Percentiles rank a stretch among this genome's conserved stretches.
These are phyloP conservation scores for Anastrepha obliqua DNA, from an alignment of 1,140 invertebrate species.

Conservation along the genomic window DNA sequence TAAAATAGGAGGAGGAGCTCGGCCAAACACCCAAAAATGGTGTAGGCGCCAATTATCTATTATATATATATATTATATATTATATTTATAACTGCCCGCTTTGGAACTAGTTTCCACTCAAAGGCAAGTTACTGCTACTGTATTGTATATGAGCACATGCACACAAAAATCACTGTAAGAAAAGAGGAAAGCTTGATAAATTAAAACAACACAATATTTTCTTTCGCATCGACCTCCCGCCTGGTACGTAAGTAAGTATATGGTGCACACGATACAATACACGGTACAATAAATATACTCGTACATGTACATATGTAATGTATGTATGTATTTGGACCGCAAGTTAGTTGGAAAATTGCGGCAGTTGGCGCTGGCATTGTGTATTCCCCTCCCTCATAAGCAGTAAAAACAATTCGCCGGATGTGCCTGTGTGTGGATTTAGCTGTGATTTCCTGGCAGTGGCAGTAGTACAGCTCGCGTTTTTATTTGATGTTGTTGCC, in stretches of 20 bases:
- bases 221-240: no score
- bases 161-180: not conserved
- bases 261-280: no score
- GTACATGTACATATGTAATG: no score
- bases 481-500: not conserved
- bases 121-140: not conserved
- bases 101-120: constrained; percentile 18
- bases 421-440: not conserved
- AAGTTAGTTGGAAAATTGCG: not conserved
- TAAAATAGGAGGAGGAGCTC: no score
- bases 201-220: not conserved
- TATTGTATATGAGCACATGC: not conserved
- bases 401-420: not conserved
- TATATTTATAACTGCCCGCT: no score
- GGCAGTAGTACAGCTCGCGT: not conserved
- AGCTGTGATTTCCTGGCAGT: not conserved
- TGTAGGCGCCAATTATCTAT: no score
- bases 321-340: no score
- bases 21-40: no score
- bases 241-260: no score
- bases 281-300: no score
- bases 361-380: not conserved
- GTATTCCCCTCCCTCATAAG: not conserved
- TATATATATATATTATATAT: no score
- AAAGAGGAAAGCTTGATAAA: not conserved